Base-by-base conservation (phyloP, 2,888 invertebrate genomes). In the Uloborus plumipes region DNA sequence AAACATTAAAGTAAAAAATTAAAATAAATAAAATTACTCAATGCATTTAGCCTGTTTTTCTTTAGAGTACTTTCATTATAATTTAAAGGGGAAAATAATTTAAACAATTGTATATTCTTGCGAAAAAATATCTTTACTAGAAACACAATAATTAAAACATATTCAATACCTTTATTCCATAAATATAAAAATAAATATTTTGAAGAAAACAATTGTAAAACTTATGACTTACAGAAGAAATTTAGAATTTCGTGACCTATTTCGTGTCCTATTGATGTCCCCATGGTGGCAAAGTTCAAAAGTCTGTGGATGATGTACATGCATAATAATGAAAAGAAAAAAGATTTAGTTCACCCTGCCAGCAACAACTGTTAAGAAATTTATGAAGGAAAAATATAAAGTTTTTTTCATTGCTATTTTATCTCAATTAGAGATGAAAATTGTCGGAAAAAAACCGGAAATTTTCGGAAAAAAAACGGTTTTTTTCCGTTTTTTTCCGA, bases 231-330 rank as follows among this genome's bases (percentile, higher is more conserved):
- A 76, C 76, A 58, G 9, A 69, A 53, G 53, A 69, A 76, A 13
- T 14, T 16, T 15, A n/a, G 50, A 14, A 76, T 61, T 26, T 69
- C 61, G 47, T 76, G 76, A 1, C 67, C 76, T 6, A 76, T 49
- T 69, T 76, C 76, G 31, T 76, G 76, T n/a, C 66, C 76, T 51
- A 76, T 51, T 0, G 59, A 61, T n/a, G 69, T 59, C 55, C 67
- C 59, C 76, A 76, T 50, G 6, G 76, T 69, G 16, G 59, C 76
- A 50, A 69, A 51, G 20, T 76, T 76, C 13, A 76, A 16, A n/a
- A 76, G 31, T 18, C 76, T 76, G 31, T 13, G 67, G 26, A 18
- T 26, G 51, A 11, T 14, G 31, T 15, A 61, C 4, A 61, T 61
- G 39, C 3, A 39, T 39, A 11, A 9, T 39, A 39, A 67, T 13